These are phyloP conservation scores for Plectropomus leopardus DNA, from an alignment of 2,113 vertebrate species.

Conservation along the genomic window DNA sequence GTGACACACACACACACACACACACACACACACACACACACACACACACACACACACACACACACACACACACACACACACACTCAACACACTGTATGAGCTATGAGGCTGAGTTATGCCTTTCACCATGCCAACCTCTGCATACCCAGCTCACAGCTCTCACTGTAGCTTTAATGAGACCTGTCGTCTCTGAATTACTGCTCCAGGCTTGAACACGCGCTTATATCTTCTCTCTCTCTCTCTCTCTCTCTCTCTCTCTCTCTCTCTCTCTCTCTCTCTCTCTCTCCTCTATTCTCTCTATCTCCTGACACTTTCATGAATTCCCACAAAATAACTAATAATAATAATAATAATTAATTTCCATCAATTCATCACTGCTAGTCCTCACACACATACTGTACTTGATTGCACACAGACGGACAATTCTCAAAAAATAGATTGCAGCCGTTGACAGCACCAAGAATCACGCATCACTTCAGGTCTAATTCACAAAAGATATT, in stretches of 20 bases:
- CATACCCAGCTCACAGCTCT: slow-evolving; percentile 27
- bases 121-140: slow-evolving; percentile 44
- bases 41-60: slow-evolving; percentile 23
- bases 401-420: no score
- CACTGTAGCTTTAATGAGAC: slow-evolving; percentile 53
- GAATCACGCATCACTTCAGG: no score
- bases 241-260: not conserved
- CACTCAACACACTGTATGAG: slow-evolving; percentile 10
- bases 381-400: no score
- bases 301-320: not conserved
- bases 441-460: no score
- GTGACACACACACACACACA: slow-evolving; percentile 29
- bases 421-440: no score
- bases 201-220: slow-evolving; percentile 28
- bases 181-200: slow-evolving; percentile 55
- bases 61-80: slow-evolving; percentile 15
- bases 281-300: no score
- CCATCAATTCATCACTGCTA: no score
- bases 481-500: no score
- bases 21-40: slow-evolving; percentile 3
- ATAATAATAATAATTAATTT: no score
- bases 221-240: not conserved
- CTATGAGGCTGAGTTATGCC: slow-evolving; percentile 52
- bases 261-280: not conserved
- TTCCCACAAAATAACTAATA: no score